A percentile compares a stretch with the other conserved stretches of the same genome.
phyloP scores from a whole-genome alignment of 2,797 vertebrate genomes.

The Artibeus lituratus region DNA sequence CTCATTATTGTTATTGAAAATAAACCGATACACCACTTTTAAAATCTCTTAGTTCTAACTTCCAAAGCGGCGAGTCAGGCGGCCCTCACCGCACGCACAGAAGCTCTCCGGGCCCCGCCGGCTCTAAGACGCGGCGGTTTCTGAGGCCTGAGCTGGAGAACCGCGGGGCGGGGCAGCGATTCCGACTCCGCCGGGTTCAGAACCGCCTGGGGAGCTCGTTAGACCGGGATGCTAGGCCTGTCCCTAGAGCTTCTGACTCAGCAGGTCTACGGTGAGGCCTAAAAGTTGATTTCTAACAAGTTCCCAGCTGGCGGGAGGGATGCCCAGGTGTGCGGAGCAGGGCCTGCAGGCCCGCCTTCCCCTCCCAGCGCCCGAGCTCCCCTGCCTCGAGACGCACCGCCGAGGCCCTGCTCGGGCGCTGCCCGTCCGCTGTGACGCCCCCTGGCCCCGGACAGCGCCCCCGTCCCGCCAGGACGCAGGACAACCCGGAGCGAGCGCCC shows the following conservation, averaged over 20 bases:
- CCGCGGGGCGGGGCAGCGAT: too few relatives aligned
- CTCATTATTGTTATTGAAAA: background rate
- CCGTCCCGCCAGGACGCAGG: accelerated
- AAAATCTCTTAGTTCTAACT: background rate
- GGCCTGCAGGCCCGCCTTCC: background rate
- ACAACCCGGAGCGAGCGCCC: accelerated
- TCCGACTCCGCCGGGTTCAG: too few relatives aligned
- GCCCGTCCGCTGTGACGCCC: accelerated
- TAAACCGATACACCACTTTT: background rate
- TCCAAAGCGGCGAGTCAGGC: background rate
- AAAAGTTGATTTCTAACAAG: background rate
- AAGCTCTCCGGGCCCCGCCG: background rate
- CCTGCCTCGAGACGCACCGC: background rate
- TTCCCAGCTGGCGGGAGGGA: background rate
- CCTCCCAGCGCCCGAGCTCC: accelerated
- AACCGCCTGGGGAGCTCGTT: background rate
- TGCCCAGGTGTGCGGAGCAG: accelerated
- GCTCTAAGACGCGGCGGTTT: background rate
- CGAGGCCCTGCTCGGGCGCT: background rate
- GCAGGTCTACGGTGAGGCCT: background rate
- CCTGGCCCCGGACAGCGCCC: background rate
- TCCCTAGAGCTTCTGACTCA: background rate
- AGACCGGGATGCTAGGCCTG: too few relatives aligned
- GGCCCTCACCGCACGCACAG: background rate
- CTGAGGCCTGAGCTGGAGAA: background rate